A percentile compares a stretch with the other conserved stretches of the same genome.
Evolutionary conservation across 2,797 vertebrate genomes (phyloP).

Genomic region (Peromyscus eremicus): DNA sequence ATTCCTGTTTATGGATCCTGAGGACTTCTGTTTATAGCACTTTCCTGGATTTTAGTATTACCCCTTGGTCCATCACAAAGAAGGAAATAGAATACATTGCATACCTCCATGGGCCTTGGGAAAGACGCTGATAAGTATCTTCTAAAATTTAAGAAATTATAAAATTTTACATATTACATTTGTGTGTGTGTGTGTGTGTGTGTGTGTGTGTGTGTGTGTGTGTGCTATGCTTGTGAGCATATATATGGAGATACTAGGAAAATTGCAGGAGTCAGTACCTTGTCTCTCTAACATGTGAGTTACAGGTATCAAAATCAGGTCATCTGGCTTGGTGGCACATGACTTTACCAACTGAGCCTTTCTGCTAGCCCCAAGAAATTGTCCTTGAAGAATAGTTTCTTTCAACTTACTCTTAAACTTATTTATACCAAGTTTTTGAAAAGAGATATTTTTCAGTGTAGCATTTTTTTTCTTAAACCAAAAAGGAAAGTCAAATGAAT

Average conservation of each 20-base stretch:
- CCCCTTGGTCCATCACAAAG: not conserved
- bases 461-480: not conserved
- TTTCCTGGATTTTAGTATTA: not conserved
- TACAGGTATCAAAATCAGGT: not conserved
- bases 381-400: not conserved
- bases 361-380: not conserved
- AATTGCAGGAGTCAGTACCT: not conserved
- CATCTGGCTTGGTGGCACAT: not conserved
- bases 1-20: not conserved
- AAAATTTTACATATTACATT: not conserved
- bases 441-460: not conserved
- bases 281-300: not conserved
- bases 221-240: not conserved
- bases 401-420: not conserved
- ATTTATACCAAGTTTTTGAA: not conserved
- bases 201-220: not conserved
- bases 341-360: not conserved
- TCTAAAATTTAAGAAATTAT: not conserved
- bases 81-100: not conserved
- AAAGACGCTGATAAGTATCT: not conserved
- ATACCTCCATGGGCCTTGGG: not conserved
- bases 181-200: not conserved
- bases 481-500: not conserved
- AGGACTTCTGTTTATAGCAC: not conserved
- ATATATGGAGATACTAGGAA: not conserved